Base-by-base conservation (phyloP, 2,113 vertebrate genomes). In the Calypte anna region DNA sequence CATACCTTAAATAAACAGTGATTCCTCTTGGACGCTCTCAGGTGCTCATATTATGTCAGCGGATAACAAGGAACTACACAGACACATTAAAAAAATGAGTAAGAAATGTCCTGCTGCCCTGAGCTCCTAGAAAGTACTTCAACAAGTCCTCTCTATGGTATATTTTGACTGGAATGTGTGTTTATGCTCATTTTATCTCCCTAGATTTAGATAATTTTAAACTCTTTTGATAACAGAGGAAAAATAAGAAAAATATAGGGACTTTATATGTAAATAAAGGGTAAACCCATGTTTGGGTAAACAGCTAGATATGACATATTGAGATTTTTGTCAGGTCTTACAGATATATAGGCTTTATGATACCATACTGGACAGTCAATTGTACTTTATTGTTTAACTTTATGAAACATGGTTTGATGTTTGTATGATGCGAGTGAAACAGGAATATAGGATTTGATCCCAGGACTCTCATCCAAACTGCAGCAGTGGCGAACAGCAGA, bases 321-420 rank as follows among this genome's bases (percentile, higher is more conserved):
- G 75, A 90, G 58, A 90, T 54, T n/a, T 93, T 80, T 59, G 12
- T 67, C 70, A 80, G 67, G 28, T 82, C 43, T 93, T 83, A 66
- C 28, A 85, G 43, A 51, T 87, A 33, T 76, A 44, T 31, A 48
- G 50, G 12, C 5, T 86, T 95, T 94, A 86, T 50, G 70, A 55
- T 16, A 67, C 36, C 14, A 36, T 30, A 40, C 18, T 88, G 72
- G 80, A 38, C 38, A 74, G n/a, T 83, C 46, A 79, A 40, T 66
- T 57, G 2, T 8, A 36, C 83, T 93, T 85, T 85, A 90, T 66
- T 75, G 8, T 61, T 77, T 76, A 43, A 70, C 59, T 66, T 91
- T 70, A 76, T 74, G 63, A 90, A 76, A 55, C 51, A 46, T 73
- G 17, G n/a, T 54, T n/a, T n/a, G n/a, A n/a, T n/a, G n/a, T n/a